These are phyloP conservation scores for Fragum whitleyi DNA, from an alignment of 2,888 invertebrate genomes.

Conservation along the genomic window DNA sequence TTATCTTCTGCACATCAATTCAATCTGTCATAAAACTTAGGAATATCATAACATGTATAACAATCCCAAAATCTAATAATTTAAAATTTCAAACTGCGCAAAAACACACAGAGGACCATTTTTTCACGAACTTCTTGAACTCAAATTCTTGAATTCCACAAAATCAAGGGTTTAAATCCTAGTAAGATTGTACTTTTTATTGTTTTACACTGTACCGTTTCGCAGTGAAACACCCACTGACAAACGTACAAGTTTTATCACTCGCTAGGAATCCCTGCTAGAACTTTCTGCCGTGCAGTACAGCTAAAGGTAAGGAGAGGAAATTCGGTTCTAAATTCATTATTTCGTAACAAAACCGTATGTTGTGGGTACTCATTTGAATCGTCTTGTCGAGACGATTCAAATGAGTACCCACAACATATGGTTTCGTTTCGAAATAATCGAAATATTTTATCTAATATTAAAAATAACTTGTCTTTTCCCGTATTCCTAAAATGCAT, in stretches of 20 bases:
- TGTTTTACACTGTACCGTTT: not conserved
- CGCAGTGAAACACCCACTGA: not conserved
- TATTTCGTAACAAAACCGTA: not conserved
- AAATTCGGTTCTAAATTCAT: not conserved
- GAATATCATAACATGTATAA: too few species aligned
- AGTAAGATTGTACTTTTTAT: not conserved
- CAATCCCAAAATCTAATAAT: too few species aligned
- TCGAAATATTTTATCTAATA: not conserved
- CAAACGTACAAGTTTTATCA: not conserved
- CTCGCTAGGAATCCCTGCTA: not conserved
- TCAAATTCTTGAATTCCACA: not conserved
- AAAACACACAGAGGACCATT: too few species aligned
- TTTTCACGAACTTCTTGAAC: too few species aligned
- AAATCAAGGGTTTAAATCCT: not conserved
- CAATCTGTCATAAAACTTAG: too few species aligned
- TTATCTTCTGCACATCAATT: too few species aligned
- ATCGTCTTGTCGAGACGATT: not conserved
- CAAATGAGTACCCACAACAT: not conserved
- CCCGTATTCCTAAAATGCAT: too few species aligned
- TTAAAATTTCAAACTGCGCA: too few species aligned
- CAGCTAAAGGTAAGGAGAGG: not conserved
- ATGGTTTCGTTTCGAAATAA: not conserved
- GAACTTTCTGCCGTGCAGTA: not conserved
- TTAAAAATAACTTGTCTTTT: too few species aligned
- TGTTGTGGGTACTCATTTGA: not conserved